phyloP scores from a whole-genome alignment of 2,113 vertebrate species.

The Lophotis ruficrista region DNA sequence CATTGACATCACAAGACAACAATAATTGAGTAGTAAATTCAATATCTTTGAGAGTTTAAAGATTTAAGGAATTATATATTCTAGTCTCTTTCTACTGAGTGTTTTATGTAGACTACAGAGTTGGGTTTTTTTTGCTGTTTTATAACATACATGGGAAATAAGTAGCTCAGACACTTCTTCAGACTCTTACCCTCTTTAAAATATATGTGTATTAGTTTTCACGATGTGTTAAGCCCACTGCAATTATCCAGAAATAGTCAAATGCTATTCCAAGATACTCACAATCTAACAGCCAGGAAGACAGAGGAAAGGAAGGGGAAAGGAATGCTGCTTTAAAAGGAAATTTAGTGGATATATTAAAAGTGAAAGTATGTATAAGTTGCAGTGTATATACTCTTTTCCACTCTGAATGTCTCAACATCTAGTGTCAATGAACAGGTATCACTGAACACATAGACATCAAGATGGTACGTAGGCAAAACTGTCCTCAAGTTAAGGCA shows the following conservation, averaged over 20 bases:
- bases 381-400: not conserved
- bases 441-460: not conserved
- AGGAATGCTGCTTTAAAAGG: not conserved
- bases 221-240: not conserved
- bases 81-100: not conserved
- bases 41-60: not conserved
- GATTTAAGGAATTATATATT: not conserved
- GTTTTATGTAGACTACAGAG: not conserved
- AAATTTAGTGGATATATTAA: not conserved
- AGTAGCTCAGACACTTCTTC: not conserved
- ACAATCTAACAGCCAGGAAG: not conserved
- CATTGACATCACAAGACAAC: not conserved
- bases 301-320: not conserved
- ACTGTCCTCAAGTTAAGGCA: not conserved
- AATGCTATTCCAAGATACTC: not conserved
- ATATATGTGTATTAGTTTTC: not conserved
- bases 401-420: not conserved
- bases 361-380: not conserved
- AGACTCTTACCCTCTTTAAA: not conserved
- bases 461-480: not conserved
- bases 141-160: not conserved
- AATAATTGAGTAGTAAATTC: not conserved
- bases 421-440: not conserved
- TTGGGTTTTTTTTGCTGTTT: not conserved
- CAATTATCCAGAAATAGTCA: conserved; percentile 4